phyloP scores from a whole-genome alignment of 2,888 invertebrate species.

The Schizotus pectinicornis region DNA sequence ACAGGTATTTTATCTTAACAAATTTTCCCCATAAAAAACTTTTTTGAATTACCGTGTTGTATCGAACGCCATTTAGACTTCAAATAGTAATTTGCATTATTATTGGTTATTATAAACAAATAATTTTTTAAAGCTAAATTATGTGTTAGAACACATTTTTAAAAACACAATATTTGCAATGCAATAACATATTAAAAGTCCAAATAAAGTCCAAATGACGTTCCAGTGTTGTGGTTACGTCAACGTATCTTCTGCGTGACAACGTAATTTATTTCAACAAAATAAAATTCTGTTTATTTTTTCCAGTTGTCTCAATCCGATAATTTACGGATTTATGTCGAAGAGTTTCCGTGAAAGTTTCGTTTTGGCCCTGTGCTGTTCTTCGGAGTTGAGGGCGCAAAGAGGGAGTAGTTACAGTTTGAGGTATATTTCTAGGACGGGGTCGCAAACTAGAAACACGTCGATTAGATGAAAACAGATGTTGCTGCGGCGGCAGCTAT shows the following conservation, averaged over 20 bases:
- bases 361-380: slow-evolving; percentile 60
- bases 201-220: no score
- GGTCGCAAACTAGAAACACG: slow-evolving; percentile 53
- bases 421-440: slow-evolving; percentile 48
- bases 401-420: slow-evolving; percentile 47
- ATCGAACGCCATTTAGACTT: slow-evolving; percentile 20
- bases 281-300: slow-evolving; percentile 8
- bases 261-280: no score
- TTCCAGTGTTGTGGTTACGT: no score
- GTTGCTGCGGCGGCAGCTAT: not conserved
- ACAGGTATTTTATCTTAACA: slow-evolving; percentile 58
- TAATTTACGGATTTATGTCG: slow-evolving; percentile 78
- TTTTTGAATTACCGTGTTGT: not conserved
- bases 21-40: not conserved
- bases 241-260: no score
- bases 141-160: no score
- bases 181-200: no score
- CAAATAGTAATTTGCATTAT: no score
- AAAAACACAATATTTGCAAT: no score
- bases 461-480: slow-evolving; percentile 42
- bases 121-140: no score
- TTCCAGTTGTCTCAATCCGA: slow-evolving; percentile 72
- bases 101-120: no score
- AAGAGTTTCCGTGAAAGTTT: slow-evolving; percentile 70
- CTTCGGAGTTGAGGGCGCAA: slow-evolving; percentile 33